Evolutionary conservation across 2,113 vertebrate species (phyloP).

Genomic region (Nematolebias whitei): DNA sequence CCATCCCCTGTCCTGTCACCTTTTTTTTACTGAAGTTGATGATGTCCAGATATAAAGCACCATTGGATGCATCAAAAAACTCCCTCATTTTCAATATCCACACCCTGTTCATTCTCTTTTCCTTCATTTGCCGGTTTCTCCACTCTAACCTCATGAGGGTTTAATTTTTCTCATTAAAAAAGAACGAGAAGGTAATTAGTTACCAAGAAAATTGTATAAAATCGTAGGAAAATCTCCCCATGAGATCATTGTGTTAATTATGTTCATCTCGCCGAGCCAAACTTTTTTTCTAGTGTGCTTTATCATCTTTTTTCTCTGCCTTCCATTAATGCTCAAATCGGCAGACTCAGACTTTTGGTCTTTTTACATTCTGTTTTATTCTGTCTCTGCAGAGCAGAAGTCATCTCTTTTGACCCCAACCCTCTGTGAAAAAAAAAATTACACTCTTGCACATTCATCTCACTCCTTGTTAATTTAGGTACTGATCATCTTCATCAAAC

Average conservation of each 20-base stretch:
- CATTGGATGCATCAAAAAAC: slow-evolving; percentile 58
- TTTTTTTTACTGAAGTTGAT: slow-evolving; percentile 41
- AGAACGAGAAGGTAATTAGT: slow-evolving; percentile 35
- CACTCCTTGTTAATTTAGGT: slow-evolving; percentile 15
- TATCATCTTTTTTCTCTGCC: slow-evolving; percentile 4
- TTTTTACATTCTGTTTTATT: slow-evolving; percentile 60
- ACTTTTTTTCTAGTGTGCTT: slow-evolving; percentile 28
- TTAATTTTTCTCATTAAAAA: slow-evolving; percentile 24
- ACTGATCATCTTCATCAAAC: slow-evolving; percentile 74
- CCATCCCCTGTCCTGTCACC: slow-evolving; percentile 4
- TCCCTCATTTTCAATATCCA: slow-evolving; percentile 29
- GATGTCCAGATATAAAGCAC: slow-evolving; percentile 70
- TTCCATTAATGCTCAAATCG: slow-evolving; percentile 10
- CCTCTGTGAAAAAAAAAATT: slow-evolving; percentile 47
- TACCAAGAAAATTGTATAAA: slow-evolving; percentile 61
- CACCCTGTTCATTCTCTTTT: slow-evolving; percentile 18
- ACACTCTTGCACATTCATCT: slow-evolving; percentile 44
- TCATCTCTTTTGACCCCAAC: slow-evolving; percentile 18
- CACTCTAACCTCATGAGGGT: slow-evolving; percentile 25
- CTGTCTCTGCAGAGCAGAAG: slow-evolving; percentile 30
- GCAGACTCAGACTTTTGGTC: slow-evolving; percentile 29
- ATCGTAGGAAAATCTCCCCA: slow-evolving; percentile 52
- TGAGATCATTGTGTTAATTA: slow-evolving; percentile 39
- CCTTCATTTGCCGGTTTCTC: slow-evolving; percentile 1
- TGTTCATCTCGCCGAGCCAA: slow-evolving; percentile 9